Evolutionary conservation across 1,140 invertebrate genomes (phyloP).

Genomic region (Anthonomus grandis): DNA sequence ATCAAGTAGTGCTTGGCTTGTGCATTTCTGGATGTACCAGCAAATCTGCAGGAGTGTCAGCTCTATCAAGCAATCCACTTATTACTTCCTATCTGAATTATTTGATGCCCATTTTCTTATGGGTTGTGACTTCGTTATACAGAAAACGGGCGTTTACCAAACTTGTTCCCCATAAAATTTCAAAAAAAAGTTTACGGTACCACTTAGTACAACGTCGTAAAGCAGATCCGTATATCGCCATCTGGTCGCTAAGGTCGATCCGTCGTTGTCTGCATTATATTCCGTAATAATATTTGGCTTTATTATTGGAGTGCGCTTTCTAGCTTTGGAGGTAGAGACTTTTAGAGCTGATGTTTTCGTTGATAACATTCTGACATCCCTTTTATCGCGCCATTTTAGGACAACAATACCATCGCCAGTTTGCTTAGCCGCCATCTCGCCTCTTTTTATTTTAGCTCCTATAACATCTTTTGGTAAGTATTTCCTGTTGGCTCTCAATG

Average conservation of each 20-base stretch:
- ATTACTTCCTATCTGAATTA: conserved; percentile 19
- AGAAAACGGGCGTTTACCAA: conserved; percentile 25
- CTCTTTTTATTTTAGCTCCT: conserved; percentile 43
- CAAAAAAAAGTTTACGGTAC: conserved; percentile 21
- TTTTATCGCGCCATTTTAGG: conserved; percentile 48
- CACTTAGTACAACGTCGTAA: conserved; percentile 30
- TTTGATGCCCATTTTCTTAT: conserved; percentile 13
- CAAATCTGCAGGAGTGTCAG: not conserved
- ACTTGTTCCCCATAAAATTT: conserved; percentile 16
- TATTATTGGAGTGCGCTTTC: not conserved
- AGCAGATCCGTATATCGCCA: conserved; percentile 29
- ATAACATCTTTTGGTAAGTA: conserved; percentile 28
- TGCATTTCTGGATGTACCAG: not conserved
- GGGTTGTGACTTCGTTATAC: conserved; percentile 7
- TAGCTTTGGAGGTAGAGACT: not conserved
- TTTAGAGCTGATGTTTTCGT: conserved; percentile 40
- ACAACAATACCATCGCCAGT: conserved; percentile 45
- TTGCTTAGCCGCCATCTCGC: conserved; percentile 39
- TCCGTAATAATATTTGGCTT: conserved; percentile 35
- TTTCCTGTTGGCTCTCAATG: conserved; percentile 43
- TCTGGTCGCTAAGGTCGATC: conserved; percentile 34
- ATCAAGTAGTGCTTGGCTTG: not conserved
- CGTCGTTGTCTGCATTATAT: conserved; percentile 48
- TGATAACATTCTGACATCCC: conserved; percentile 47
- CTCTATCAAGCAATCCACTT: not conserved